Base-by-base conservation (phyloP, 1,140 invertebrate species). In the Drosophila triauraria region DNA sequence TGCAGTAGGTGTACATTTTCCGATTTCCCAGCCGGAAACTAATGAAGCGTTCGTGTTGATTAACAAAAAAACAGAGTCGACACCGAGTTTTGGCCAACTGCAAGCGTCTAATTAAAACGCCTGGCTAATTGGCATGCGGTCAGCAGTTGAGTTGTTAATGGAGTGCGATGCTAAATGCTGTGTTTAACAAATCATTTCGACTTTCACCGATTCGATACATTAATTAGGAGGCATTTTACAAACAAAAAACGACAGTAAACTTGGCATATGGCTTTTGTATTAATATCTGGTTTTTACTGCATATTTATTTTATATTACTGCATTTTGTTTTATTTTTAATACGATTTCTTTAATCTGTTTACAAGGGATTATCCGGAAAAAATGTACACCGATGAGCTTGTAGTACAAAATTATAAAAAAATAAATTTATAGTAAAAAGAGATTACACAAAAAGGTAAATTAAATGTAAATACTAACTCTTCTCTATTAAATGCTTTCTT, bases 51-150 rank as follows among this genome's bases (percentile, higher is more conserved):
- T 60, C 9, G 40, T 40, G 62, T 68, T 74, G 68, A 82, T 83
- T 75, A 75, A 69, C 47, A 72, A 68, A 68, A 74, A 17, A 65
- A 51, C 15, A 8, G 12, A 43, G 44, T 43, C 3, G 27, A 17
- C 27, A 63, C 48, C 42, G 51, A 75, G 68, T 54, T 67, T 47
- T 57, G 38, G 57, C 50, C 50, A 62, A 69, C 35, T 43, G 25
- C 57, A 80, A 60, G 60, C 75, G 71, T 71, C 75, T 78, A 79
- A 64, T 79, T 75, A 82, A 61, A 57, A 63, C 43, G 53, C 17
- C 43, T 40, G 27, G 35, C 78, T 50, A 84, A 84, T 83, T 83
- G 76, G 77, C 35, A 40, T 68, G 71, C 42, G 82, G 77, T 80
- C 59, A 48, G 46, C 42, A 48, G 43, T n/a, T 43, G 32, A 12